These are phyloP conservation scores for Rhabdomys dilectus DNA, from an alignment of 2,113 vertebrate species.

Conservation along the genomic window DNA sequence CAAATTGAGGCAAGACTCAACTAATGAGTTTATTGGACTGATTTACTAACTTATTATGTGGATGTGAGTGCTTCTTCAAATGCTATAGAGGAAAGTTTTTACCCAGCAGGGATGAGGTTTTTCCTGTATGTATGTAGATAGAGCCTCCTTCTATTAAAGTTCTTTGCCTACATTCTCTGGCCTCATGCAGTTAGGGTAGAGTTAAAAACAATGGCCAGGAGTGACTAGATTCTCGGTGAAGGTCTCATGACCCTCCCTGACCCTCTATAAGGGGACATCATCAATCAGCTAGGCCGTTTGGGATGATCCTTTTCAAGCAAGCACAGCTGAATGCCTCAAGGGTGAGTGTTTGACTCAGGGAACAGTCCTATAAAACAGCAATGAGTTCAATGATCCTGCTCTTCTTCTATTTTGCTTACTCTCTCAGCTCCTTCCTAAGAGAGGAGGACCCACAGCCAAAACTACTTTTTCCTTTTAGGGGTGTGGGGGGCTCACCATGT, in stretches of 20 bases:
- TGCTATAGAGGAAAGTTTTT: background rate
- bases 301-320: background rate
- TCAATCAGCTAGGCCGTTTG: background rate
- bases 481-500: background rate
- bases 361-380: background rate
- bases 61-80: no score
- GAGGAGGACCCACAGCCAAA: background rate
- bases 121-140: background rate
- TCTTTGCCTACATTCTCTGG: background rate
- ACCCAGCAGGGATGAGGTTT: background rate
- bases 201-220: no score
- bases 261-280: background rate
- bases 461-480: background rate
- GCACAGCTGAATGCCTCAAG: background rate
- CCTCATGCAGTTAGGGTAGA: background rate
- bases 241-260: background rate
- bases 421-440: background rate
- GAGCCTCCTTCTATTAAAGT: background rate
- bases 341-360: no score
- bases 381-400: rapidly evolving
- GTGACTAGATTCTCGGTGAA: background rate
- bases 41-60: background rate
- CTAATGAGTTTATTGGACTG: background rate
- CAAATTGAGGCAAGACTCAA: background rate
- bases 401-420: background rate